Percentiles rank a stretch among this genome's conserved stretches.
These are phyloP conservation scores for Daktulosphaira vitifoliae DNA, from an alignment of 1,140 invertebrate genomes.

Conservation along the genomic window DNA sequence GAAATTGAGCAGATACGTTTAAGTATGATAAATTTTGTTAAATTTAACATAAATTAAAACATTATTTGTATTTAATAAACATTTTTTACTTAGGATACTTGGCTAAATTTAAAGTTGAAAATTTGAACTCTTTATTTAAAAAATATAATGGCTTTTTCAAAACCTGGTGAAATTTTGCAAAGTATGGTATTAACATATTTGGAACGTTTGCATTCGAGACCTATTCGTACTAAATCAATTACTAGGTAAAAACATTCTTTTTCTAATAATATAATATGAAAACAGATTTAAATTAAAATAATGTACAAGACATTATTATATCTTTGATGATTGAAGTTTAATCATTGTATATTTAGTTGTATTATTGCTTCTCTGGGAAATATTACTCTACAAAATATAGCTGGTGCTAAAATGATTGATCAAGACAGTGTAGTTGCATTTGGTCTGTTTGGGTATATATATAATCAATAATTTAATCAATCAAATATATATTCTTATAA, in stretches of 20 bases:
- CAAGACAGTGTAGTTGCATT: slow-evolving; percentile 57
- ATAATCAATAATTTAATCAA: neutral
- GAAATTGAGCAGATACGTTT: too few species aligned
- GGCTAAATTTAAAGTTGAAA: too few species aligned
- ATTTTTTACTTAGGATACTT: too few species aligned
- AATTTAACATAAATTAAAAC: too few species aligned
- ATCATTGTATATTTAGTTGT: slow-evolving; percentile 39
- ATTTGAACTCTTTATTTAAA: too few species aligned
- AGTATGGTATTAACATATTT: slow-evolving; percentile 29
- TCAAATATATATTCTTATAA: neutral
- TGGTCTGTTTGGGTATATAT: slow-evolving; percentile 57
- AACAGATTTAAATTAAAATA: too few species aligned
- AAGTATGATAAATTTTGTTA: too few species aligned
- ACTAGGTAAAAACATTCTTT: too few species aligned
- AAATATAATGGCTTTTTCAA: slow-evolving; percentile 29
- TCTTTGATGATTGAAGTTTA: neutral
- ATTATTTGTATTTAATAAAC: too few species aligned
- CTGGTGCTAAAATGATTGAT: slow-evolving; percentile 51
- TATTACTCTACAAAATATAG: slow-evolving; percentile 54
- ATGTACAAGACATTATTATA: neutral
- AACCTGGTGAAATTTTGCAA: slow-evolving; percentile 23
- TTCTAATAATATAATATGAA: too few species aligned
- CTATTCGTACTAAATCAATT: slow-evolving; percentile 33
- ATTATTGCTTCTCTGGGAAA: slow-evolving; percentile 56
- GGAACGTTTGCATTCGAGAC: slow-evolving; percentile 30